phyloP scores from a whole-genome alignment of 1,140 invertebrate genomes.

The Zaprionus taronus region DNA sequence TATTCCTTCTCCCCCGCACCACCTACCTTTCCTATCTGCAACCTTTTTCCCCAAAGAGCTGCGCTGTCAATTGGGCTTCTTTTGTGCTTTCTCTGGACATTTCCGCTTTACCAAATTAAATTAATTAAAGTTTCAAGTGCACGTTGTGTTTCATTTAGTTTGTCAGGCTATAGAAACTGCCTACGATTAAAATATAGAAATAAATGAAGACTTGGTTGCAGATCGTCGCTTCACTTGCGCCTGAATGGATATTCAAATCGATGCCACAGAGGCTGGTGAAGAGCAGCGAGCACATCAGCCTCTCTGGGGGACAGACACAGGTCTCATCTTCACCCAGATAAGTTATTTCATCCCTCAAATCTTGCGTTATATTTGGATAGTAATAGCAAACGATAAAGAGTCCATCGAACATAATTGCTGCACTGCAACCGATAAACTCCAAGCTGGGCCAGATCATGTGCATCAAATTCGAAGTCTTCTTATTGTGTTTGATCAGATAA shows the following conservation, averaged over 20 bases:
- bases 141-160: not conserved
- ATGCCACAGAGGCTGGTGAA: conserved; percentile 44
- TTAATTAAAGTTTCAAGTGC: conserved; percentile 45
- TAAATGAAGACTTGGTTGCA: not conserved
- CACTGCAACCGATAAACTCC: conserved; percentile 42
- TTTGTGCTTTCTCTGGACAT: conserved; percentile 6
- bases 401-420: conserved; percentile 45
- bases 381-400: conserved; percentile 50
- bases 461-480: not conserved
- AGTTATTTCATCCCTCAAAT: not conserved
- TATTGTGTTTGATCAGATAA: not conserved
- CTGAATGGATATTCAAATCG: conserved; percentile 21
- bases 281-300: conserved; percentile 26
- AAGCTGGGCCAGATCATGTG: conserved; percentile 38
- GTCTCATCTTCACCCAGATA: not conserved
- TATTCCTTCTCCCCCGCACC: not conserved
- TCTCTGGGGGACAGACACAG: conserved; percentile 28
- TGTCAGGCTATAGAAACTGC: not conserved
- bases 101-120: conserved; percentile 33
- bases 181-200: not conserved
- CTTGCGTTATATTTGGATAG: conserved; percentile 17
- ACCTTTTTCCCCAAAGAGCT: not conserved
- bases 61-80: conserved; percentile 29
- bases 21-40: conserved; percentile 8
- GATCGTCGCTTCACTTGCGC: not conserved